A percentile compares a stretch with the other conserved stretches of the same genome.
phyloP scores from a whole-genome alignment of 2,888 invertebrate species.

The Digitonthophagus gazella region DNA sequence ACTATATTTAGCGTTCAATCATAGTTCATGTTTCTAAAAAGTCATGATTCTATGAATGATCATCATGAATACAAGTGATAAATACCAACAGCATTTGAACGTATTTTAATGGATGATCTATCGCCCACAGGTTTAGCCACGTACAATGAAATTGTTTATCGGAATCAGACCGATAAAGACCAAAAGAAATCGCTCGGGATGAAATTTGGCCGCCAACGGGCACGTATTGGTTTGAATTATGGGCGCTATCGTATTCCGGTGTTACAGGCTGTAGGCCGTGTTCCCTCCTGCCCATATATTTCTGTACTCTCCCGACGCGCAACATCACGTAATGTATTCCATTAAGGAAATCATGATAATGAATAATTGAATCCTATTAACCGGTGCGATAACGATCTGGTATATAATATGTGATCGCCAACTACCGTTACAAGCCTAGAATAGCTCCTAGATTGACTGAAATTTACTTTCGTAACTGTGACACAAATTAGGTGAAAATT shows the following conservation, averaged over 20 bases:
- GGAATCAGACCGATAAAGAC: not conserved
- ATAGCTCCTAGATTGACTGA: not conserved
- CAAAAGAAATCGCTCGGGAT: not conserved
- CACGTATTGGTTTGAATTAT: not conserved
- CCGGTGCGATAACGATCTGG: constrained; percentile 21
- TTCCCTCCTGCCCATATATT: constrained; percentile 1
- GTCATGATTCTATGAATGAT: too few relatives aligned
- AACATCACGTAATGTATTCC: constrained; percentile 23
- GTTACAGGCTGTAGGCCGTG: not conserved
- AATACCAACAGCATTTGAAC: not conserved
- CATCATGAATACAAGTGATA: too few relatives aligned
- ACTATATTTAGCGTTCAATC: too few relatives aligned
- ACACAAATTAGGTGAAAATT: constrained; percentile 13
- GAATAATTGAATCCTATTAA: constrained; percentile 26
- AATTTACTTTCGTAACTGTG: constrained; percentile 18
- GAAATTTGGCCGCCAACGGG: not conserved
- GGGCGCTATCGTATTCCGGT: not conserved
- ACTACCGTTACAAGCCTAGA: too few relatives aligned
- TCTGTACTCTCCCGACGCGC: constrained; percentile 4
- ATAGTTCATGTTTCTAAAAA: too few relatives aligned
- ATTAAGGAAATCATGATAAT: constrained; percentile 27
- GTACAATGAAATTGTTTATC: not conserved
- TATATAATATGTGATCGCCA: constrained; percentile 18
- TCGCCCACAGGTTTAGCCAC: not conserved
- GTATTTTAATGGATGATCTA: not conserved